phyloP scores from a whole-genome alignment of 2,113 vertebrate species.

The Spea multiplicata region DNA sequence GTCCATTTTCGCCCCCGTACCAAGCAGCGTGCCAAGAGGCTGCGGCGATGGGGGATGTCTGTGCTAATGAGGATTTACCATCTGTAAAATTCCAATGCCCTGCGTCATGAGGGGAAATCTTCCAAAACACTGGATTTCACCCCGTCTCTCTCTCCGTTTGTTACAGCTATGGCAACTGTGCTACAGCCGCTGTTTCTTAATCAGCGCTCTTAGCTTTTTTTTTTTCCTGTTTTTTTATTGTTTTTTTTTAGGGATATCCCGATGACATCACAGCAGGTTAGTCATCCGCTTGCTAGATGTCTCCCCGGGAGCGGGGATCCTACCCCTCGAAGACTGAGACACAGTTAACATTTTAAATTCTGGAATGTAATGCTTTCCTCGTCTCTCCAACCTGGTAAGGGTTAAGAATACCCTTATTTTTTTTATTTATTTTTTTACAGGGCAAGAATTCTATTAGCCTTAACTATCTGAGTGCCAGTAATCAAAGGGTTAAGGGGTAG shows the following conservation, averaged over 20 bases:
- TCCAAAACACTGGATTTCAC: constrained; percentile 86
- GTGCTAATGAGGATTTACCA: constrained; percentile 81
- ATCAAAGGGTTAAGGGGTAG: no score
- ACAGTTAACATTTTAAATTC: no score
- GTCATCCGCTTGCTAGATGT: neutral
- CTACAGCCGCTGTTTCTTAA: constrained; percentile 59
- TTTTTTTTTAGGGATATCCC: constrained; percentile 65
- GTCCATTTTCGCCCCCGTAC: constrained; percentile 66
- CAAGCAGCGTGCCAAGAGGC: constrained; percentile 65
- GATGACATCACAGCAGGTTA: constrained; percentile 25
- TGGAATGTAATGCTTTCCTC: no score
- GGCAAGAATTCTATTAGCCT: no score
- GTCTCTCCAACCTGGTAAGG: no score
- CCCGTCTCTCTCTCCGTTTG: constrained; percentile 65
- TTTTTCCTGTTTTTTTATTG: constrained; percentile 73
- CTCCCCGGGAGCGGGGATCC: no score
- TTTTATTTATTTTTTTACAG: no score
- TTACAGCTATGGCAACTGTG: constrained; percentile 67
- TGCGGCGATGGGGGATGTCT: constrained; percentile 72
- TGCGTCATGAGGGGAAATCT: constrained; percentile 82
- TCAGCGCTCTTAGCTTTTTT: constrained; percentile 62
- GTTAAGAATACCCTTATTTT: no score
- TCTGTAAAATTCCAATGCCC: constrained; percentile 79
- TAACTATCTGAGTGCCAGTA: no score
- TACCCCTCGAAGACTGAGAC: no score